Evolutionary conservation across 1,140 invertebrate genomes (phyloP).

Genomic region (Trypoxylus dichotomus): DNA sequence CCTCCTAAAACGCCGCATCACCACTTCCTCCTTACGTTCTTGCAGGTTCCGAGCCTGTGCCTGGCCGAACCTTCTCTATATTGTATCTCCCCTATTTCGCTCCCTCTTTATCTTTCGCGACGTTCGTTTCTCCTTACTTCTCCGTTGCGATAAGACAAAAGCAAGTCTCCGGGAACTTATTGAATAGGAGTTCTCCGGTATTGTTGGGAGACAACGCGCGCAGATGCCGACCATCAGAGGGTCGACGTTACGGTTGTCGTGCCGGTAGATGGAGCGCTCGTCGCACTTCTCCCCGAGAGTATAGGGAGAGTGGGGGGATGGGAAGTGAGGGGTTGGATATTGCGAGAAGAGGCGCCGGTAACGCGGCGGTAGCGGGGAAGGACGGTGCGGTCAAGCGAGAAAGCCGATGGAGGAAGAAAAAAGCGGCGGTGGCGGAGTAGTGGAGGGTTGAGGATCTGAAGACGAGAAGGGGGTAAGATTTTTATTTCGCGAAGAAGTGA

Average conservation of each 20-base stretch:
- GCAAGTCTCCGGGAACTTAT: slow-evolving; percentile 12
- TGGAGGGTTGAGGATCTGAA: too few species aligned
- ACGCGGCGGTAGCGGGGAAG: background rate
- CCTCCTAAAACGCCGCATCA: too few species aligned
- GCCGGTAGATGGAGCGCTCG: background rate
- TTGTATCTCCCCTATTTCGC: background rate
- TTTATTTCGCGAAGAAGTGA: background rate
- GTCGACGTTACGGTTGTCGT: background rate
- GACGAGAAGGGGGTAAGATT: background rate
- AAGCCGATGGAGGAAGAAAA: background rate
- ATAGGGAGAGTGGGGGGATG: too few species aligned
- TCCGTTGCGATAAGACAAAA: slow-evolving; percentile 19
- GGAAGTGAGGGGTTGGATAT: background rate
- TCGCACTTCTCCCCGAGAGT: background rate
- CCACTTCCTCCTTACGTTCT: too few species aligned
- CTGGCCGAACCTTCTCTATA: background rate
- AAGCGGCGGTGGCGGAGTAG: background rate
- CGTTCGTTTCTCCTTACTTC: slow-evolving; percentile 1
- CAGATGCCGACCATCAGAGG: slow-evolving; percentile 10
- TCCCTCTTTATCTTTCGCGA: background rate
- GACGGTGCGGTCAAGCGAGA: background rate
- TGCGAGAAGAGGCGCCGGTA: background rate
- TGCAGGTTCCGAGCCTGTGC: too few species aligned
- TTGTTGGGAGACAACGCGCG: slow-evolving; percentile 14
- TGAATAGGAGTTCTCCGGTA: slow-evolving; percentile 10